These are phyloP conservation scores for Hormiphora californensis DNA, from an alignment of 37 sponge, comb jelly and placozoan genomes.

Conservation along the genomic window DNA sequence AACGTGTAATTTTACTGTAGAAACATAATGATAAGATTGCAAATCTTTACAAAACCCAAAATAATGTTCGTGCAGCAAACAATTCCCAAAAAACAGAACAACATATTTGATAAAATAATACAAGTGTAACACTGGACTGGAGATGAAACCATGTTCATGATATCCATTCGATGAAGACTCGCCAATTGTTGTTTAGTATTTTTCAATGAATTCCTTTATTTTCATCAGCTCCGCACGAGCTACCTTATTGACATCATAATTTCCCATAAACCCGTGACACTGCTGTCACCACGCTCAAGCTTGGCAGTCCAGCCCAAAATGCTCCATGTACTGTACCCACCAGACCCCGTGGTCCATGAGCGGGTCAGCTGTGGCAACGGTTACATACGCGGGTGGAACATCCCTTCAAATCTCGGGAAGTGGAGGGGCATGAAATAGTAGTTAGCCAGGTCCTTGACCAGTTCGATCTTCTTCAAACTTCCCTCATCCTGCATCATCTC, in stretches of 20 bases:
- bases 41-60: too few species aligned
- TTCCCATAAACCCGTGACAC: constrained; percentile 10
- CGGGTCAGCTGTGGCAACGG: constrained; percentile 8
- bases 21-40: too few species aligned
- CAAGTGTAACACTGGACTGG: too few species aligned
- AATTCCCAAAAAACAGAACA: too few species aligned
- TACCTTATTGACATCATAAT: neutral
- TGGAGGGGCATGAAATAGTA: neutral
- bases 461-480: neutral
- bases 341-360: constrained; percentile 7
- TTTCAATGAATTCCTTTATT: neutral
- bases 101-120: too few species aligned
- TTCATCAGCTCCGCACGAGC: constrained; percentile 1
- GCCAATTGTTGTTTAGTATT: neutral
- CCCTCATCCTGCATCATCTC: neutral
- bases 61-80: too few species aligned
- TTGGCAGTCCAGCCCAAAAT: neutral
- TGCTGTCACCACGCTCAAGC: neutral
- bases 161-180: too few species aligned
- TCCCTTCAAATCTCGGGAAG: neutral
- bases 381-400: neutral
- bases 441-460: neutral
- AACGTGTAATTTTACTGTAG: too few species aligned
- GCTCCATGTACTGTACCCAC: neutral
- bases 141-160: too few species aligned